phyloP scores from a whole-genome alignment of 37 sponge, comb jelly and placozoan genomes.

The Chondrilla cf. caribensis region DNA sequence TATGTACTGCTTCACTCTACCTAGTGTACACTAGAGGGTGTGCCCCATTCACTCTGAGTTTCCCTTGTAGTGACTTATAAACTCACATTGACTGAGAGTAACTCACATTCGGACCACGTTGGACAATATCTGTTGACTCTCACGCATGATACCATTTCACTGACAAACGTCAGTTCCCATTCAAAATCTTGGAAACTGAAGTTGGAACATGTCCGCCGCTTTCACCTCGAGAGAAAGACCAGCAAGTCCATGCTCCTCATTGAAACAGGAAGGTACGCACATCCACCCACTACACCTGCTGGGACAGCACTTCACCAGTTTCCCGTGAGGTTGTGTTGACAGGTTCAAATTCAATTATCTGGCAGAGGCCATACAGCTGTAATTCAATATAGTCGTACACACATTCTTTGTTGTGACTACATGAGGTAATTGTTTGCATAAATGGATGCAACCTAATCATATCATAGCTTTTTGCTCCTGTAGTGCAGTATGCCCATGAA shows the following conservation, averaged over 20 bases:
- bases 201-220: conserved; percentile 13
- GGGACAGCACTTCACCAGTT: too few relatives aligned
- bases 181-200: not conserved
- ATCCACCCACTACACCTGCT: not conserved
- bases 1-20: not conserved
- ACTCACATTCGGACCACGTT: not conserved
- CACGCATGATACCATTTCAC: not conserved
- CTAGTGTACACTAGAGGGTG: too few relatives aligned
- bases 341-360: too few relatives aligned
- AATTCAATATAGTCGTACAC: too few relatives aligned
- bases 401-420: too few relatives aligned
- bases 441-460: too few relatives aligned
- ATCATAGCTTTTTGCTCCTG: too few relatives aligned
- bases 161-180: not conserved
- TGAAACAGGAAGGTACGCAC: conserved; percentile 2
- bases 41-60: too few relatives aligned
- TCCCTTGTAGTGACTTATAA: not conserved
- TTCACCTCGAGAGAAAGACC: not conserved
- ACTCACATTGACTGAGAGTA: not conserved
- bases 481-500: too few relatives aligned
- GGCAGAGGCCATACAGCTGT: too few relatives aligned
- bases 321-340: too few relatives aligned
- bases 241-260: not conserved
- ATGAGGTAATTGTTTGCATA: too few relatives aligned
- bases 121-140: not conserved